Evolutionary conservation across 2,797 vertebrate genomes (phyloP), one percentile per base, ranked within the genome.

Genomic region (Characodon lateralis): DNA sequence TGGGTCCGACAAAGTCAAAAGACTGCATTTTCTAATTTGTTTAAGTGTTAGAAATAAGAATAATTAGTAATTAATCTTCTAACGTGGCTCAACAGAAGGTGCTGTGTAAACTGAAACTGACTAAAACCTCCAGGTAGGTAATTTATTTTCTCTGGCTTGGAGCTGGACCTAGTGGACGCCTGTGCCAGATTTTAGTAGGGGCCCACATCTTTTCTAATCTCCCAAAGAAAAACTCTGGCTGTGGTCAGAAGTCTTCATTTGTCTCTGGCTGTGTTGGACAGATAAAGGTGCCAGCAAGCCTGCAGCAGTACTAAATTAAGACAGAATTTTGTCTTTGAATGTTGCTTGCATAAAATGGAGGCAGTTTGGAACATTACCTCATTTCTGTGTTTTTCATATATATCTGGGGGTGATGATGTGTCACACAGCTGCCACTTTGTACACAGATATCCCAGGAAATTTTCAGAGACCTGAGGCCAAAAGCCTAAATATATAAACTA

Each of bases 401-500:
- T 72, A 84, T 80, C 71, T 76, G 81, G 31, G 59, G 68, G 35
- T 78, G 73, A 73, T 71, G 61, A 72, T 80, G 58, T 41, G 59
- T 58, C 50, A 61, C 72, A 74, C 78, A 81, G 77, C 70, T 68
- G 65, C 50, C 43, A 72, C 71, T 85, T 79, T 69, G 82, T 73
- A 83, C 76, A 48, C 79, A 82, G 71, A 71, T 72, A 74, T 81
- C 77, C 63, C 46, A 85, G 81, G 83, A 73, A 35, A 68, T 26
- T 78, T 76, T 80, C 8, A 74, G 77, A 76, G 73, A 73, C 58
- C 81, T 6, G 61, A 78, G 80, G 83, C 78, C 85, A 85, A 78
- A 80, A 81, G 81, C 73, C 71, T 86, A 91, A 91, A 85, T 84
- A 82, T 76, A 82, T 77, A 73, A 80, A 82, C 81, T 84, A 79